phyloP scores from a whole-genome alignment of 2,113 vertebrate species.

The Prionailurus bengalensis region DNA sequence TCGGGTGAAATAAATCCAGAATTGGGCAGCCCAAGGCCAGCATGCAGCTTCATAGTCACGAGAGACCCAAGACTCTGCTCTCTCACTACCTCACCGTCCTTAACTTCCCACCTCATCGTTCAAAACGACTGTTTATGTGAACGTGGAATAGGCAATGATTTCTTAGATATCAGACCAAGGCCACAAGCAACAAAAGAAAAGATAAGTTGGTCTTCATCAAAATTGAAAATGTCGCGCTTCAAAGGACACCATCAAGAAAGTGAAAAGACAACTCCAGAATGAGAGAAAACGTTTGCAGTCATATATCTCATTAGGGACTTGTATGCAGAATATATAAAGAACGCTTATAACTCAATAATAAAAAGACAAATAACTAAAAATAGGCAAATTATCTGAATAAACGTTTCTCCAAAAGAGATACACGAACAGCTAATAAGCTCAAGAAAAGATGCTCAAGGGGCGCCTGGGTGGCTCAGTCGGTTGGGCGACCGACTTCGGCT shows the following conservation, averaged over 20 bases:
- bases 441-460: background rate
- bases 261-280: background rate
- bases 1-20: background rate
- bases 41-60: background rate
- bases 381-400: conserved; percentile 22
- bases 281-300: background rate
- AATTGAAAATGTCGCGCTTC: background rate
- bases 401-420: conserved; percentile 16
- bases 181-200: background rate
- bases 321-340: background rate
- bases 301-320: background rate
- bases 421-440: conserved; percentile 2
- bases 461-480: too few species aligned
- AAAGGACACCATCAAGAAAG: background rate
- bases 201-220: background rate
- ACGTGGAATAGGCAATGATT: background rate
- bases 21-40: background rate
- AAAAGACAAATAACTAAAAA: background rate
- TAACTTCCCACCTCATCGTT: background rate
- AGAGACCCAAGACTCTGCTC: background rate
- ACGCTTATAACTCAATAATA: background rate
- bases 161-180: background rate
- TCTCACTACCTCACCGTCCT: background rate
- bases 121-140: conserved; percentile 21
- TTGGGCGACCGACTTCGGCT: too few species aligned